Percentiles rank a stretch among this genome's conserved stretches.
Conservation (phyloP, 2,888 invertebrate genomes). For the Harmothoe impar region DNA sequence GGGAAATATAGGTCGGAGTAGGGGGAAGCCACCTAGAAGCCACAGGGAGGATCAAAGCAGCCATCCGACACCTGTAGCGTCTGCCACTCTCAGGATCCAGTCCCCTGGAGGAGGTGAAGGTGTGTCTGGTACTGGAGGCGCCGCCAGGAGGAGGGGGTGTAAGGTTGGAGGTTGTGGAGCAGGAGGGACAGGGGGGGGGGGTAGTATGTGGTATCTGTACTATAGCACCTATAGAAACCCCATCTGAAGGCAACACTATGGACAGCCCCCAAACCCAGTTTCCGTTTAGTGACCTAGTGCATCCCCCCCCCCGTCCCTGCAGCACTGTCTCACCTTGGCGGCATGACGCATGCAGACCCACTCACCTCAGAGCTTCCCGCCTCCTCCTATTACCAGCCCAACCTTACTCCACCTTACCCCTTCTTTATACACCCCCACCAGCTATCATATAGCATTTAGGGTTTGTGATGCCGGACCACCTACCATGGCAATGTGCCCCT, state of each 20-base stretch:
- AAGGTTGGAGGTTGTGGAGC: not conserved
- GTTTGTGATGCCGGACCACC: not conserved
- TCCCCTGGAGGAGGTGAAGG: not conserved
- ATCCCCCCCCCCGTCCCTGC: not conserved
- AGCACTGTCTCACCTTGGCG: not conserved
- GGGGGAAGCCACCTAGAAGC: slow-evolving; percentile 2
- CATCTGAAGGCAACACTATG: not conserved
- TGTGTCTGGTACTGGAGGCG: not conserved
- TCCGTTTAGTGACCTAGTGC: not conserved
- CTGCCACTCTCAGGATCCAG: slow-evolving; percentile 10
- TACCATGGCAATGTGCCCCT: not conserved
- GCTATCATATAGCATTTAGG: not conserved
- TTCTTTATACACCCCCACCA: not conserved
- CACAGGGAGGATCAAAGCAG: not conserved
- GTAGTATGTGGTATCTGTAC: not conserved
- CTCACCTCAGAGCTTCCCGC: too few species aligned
- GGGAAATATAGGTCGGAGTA: not conserved
- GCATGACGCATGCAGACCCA: not conserved
- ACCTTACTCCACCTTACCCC: too few species aligned
- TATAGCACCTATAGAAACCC: not conserved
- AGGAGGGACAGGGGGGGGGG: not conserved
- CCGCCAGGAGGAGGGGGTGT: not conserved
- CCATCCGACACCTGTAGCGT: not conserved
- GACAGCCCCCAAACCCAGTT: too few species aligned
- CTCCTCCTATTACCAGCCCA: too few species aligned